Base-by-base conservation (phyloP, 2,797 vertebrate genomes). In the Clarias pachynema region DNA sequence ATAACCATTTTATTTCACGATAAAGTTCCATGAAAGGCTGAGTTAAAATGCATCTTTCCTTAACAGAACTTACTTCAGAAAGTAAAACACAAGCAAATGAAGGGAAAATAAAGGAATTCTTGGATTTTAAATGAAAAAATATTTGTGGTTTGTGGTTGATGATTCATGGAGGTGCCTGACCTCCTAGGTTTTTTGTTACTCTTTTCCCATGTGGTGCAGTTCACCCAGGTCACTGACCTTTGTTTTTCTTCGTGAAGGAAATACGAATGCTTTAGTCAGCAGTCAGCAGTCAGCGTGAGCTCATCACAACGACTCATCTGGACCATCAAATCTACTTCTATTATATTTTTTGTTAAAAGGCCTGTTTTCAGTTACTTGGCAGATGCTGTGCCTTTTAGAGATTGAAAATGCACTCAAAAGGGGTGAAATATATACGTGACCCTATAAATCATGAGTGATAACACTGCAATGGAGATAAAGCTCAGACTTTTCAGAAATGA, bases 251-350 rank as follows among this genome's bases (percentile, higher is more conserved):
- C 73, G 82, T 66, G 80, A 49, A 79, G 85, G 81, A 89, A 89
- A 81, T 79, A 49, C 37, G 74, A 86, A 87, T 31, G 84, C 84
- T 70, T 74, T 68, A 78, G 84, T 87, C 87, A 85, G 88, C 87
- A 65, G 66, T 88, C 85, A 85, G 87, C 87, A 79, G 53, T 75
- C 85, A 84, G 85, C 79, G 79, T 72, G 70, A 26, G 57, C 79
- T 88, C 84, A 87, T 89, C 82, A 83, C 81, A 59, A 34, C 24
- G 31, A 60, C 66, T 79, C 78, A 85, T 70, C 72, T 84, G 79
- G 63, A 84, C 83, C 57, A 89, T 86, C 84, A 77, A 75, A 85
- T 83, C 81, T 68, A 72, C 53, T 60, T 84, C 73, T 65, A 73
- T 83, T 88, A 82, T 88, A 78, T 53, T 79, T 62, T 66, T 16